Percentiles rank a stretch among this genome's conserved stretches.
These are phyloP conservation scores for Belgica antarctica DNA, from an alignment of 2,888 invertebrate genomes.

Conservation along the genomic window DNA sequence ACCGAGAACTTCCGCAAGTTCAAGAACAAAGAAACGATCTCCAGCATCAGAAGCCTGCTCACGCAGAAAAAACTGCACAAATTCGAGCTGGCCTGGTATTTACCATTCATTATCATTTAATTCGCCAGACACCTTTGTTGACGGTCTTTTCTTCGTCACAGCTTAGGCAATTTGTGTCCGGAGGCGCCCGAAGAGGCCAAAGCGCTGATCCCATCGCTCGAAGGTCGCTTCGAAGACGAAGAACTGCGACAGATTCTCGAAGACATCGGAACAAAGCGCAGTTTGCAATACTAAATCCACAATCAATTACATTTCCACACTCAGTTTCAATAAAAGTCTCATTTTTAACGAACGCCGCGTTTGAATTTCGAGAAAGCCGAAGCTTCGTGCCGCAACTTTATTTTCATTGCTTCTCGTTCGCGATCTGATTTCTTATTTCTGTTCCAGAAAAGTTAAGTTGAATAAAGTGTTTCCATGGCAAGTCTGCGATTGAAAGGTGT, in stretches of 20 bases:
- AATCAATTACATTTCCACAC: not conserved
- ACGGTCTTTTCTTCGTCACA: too few relatives aligned
- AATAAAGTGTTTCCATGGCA: constrained; percentile 22
- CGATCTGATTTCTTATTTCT: not conserved
- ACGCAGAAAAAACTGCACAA: constrained; percentile 96
- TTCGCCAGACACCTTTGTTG: too few relatives aligned
- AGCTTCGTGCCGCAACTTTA: not conserved
- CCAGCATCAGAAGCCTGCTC: constrained; percentile 88
- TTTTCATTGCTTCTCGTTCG: not conserved
- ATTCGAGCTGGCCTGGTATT: constrained; percentile 95
- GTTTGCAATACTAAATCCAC: constrained; percentile 81
- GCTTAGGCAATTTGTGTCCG: constrained; percentile 97
- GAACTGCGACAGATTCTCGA: constrained; percentile 94
- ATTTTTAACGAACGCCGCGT: constrained; percentile 4
- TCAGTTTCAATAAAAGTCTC: not conserved
- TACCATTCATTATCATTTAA: too few relatives aligned
- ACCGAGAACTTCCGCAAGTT: constrained; percentile 95
- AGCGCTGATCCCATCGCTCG: constrained; percentile 92
- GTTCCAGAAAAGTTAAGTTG: not conserved
- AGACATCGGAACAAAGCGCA: constrained; percentile 96
- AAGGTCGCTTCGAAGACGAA: constrained; percentile 97
- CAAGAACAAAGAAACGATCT: constrained; percentile 97
- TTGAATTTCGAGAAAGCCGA: not conserved
- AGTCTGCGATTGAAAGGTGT: constrained; percentile 26
- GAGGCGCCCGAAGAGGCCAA: constrained; percentile 98